Conservation (phyloP, 2,888 invertebrate genomes). For the Homarus gammarus region DNA sequence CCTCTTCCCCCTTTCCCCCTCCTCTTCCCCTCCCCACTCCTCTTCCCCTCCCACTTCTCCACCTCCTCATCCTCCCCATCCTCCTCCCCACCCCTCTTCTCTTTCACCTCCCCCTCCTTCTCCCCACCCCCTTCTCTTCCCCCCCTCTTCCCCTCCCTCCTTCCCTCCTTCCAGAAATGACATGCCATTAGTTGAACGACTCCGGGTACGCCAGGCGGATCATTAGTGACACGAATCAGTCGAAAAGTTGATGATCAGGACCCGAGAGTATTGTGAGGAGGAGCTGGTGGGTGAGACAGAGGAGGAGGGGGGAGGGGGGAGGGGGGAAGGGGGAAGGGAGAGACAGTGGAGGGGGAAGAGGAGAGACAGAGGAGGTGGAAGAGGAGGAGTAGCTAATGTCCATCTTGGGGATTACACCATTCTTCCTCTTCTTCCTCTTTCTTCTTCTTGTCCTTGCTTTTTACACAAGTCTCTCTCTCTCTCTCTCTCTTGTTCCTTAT, state of each 20-base stretch:
- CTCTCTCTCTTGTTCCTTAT: too few species aligned
- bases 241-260: too few species aligned
- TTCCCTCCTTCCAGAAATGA: neutral
- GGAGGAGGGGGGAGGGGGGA: neutral
- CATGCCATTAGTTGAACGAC: too few species aligned
- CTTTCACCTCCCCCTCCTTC: neutral
- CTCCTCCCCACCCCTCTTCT: neutral
- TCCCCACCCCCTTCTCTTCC: neutral
- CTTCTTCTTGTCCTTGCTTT: too few species aligned
- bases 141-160: neutral
- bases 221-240: too few species aligned
- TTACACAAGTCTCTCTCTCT: too few species aligned
- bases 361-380: too few species aligned
- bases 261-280: neutral
- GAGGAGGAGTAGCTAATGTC: too few species aligned
- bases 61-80: neutral
- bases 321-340: neutral
- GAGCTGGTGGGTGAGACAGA: neutral
- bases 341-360: neutral
- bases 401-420: too few species aligned
- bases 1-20: neutral
- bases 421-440: too few species aligned
- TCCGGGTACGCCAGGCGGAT: too few species aligned
- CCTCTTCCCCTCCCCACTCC: neutral
- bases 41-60: neutral